Conservation (phyloP, 2,888 invertebrate genomes). For the Stratiomys singularior region DNA sequence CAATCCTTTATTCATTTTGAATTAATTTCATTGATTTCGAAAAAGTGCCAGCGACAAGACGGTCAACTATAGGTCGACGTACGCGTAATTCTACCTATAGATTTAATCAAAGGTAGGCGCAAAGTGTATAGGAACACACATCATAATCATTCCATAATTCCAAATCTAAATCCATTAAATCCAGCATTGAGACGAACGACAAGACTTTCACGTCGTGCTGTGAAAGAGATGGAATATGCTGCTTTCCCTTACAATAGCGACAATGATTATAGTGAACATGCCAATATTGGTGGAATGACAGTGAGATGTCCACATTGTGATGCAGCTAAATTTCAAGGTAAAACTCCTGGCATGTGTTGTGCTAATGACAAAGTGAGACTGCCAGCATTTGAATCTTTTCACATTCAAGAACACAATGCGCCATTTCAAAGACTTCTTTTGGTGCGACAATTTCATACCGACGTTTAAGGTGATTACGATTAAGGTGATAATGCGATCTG, state of each 20-base stretch:
- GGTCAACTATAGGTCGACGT: constrained; percentile 7
- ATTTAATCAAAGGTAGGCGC: neutral
- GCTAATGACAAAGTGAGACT: neutral
- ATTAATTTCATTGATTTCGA: constrained; percentile 6
- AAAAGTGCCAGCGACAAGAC: neutral
- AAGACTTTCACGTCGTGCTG: neutral
- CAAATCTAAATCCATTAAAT: constrained; percentile 7
- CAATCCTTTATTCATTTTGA: constrained; percentile 6
- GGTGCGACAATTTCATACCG: constrained; percentile 18
- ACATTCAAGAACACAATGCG: constrained; percentile 27
- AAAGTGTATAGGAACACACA: constrained; percentile 1
- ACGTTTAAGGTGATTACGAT: constrained; percentile 1
- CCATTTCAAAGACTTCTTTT: constrained; percentile 26
- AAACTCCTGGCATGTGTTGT: neutral
- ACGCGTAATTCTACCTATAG: neutral
- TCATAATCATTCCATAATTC: neutral
- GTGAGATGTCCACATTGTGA: neutral
- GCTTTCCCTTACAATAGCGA: constrained; percentile 1
- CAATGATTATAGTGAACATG: neutral
- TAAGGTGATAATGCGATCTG: neutral
- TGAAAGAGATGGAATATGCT: constrained; percentile 6
- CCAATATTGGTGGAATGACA: constrained; percentile 11
- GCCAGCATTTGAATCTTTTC: constrained; percentile 1
- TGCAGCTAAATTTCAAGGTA: neutral
- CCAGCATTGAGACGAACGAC: neutral